A percentile compares a stretch with the other conserved stretches of the same genome.
Conservation (phyloP, 2,888 invertebrate genomes). For the Melanostoma scalare region DNA sequence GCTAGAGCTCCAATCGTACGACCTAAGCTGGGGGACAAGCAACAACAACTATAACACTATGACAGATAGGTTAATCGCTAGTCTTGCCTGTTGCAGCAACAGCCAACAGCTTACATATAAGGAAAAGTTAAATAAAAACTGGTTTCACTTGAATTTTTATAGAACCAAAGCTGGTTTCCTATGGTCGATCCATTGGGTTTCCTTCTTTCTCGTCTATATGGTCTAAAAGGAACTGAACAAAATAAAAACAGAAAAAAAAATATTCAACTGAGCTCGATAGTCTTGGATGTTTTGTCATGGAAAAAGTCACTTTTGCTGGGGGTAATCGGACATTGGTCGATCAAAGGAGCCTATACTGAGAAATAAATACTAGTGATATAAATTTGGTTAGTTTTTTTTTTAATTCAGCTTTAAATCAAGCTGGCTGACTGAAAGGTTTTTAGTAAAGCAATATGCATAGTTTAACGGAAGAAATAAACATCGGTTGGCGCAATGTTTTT, state of each 20-base stretch:
- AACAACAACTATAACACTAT: constrained; percentile 3
- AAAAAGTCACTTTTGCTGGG: constrained; percentile 7
- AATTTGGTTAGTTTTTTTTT: too few species aligned
- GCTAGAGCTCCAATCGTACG: constrained; percentile 35
- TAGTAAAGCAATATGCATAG: too few species aligned
- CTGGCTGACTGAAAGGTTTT: too few species aligned
- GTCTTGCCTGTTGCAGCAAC: constrained; percentile 41
- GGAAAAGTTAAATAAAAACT: constrained; percentile 71
- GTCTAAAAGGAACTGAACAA: constrained; percentile 15
- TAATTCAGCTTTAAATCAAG: too few species aligned
- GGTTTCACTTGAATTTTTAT: constrained; percentile 63
- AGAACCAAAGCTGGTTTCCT: constrained; percentile 55
- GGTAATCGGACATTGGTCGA: background rate
- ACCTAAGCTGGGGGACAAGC: constrained; percentile 13
- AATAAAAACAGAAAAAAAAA: constrained; percentile 11
- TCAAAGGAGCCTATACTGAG: background rate
- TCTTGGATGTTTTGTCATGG: background rate
- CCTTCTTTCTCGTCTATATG: constrained; percentile 32
- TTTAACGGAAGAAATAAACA: too few species aligned
- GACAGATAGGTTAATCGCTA: constrained; percentile 66
- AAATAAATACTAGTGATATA: too few species aligned
- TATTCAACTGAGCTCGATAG: too few species aligned
- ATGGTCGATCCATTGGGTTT: background rate
- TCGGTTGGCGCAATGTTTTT: too few species aligned
- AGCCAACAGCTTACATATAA: constrained; percentile 39